Percentiles rank a stretch among this genome's conserved stretches.
Conservation (phyloP, 2,888 invertebrate species). For the Hemaris fuciformis region DNA sequence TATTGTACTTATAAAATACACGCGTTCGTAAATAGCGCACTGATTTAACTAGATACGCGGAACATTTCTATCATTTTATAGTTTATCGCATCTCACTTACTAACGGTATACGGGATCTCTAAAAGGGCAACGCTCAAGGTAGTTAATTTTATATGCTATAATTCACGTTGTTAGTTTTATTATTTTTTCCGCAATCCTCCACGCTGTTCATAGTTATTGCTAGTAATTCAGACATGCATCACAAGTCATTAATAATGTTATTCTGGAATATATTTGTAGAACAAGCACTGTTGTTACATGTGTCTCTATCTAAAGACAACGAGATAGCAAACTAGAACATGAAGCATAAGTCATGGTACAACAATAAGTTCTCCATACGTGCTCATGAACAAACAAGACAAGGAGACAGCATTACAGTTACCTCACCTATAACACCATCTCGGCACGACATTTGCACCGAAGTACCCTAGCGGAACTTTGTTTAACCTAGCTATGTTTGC, state of each 20-base stretch:
- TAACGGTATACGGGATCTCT: neutral
- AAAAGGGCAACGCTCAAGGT: neutral
- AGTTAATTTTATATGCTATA: neutral
- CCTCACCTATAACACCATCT: conserved; percentile 50
- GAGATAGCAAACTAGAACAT: neutral
- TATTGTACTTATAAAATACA: neutral
- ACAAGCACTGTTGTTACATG: no score
- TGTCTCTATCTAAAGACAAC: no score
- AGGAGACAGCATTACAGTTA: conserved; percentile 60
- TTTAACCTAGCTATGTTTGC: conserved; percentile 36
- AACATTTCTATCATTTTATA: neutral
- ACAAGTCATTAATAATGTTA: no score
- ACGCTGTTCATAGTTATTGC: neutral
- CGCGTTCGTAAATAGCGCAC: neutral
- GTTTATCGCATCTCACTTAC: neutral
- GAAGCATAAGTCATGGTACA: neutral
- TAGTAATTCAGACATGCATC: neutral
- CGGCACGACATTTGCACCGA: conserved; percentile 48
- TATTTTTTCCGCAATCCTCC: neutral
- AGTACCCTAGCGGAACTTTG: conserved; percentile 62
- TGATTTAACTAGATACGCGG: neutral
- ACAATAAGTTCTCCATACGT: neutral
- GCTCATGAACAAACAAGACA: conserved; percentile 42
- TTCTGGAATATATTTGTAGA: no score
- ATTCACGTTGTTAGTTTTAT: neutral